Percentiles rank a stretch among this genome's conserved stretches.
phyloP scores from a whole-genome alignment of 2,797 vertebrate species.

The Scyliorhinus canicula region DNA sequence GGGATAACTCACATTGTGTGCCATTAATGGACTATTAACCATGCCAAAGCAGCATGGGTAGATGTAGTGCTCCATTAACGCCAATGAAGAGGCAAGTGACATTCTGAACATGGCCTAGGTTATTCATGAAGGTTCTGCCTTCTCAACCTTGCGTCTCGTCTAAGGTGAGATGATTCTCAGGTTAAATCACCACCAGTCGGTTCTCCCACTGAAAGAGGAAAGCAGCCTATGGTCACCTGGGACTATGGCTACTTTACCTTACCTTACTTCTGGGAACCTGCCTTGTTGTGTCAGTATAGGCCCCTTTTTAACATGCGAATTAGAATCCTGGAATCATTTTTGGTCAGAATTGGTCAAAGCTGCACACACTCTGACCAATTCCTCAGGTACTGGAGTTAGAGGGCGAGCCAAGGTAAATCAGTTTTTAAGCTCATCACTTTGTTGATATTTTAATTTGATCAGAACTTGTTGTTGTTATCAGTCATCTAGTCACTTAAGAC shows the following conservation, averaged over 20 bases:
- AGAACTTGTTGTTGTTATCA: not conserved
- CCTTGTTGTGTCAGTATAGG: no score
- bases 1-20: not conserved
- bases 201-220: no score
- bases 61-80: not conserved
- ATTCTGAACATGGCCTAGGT: not conserved
- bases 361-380: not conserved
- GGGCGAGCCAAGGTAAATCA: no score
- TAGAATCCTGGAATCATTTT: not conserved
- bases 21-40: no score
- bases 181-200: no score
- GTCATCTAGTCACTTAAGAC: not conserved
- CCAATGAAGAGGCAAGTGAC: not conserved
- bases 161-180: no score
- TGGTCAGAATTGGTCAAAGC: not conserved
- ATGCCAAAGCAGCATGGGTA: not conserved
- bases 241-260: no score
- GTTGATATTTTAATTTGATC: not conserved
- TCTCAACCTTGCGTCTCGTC: no score
- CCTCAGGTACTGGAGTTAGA: no score
- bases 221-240: no score
- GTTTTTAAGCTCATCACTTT: not conserved
- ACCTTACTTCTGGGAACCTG: not conserved
- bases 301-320: not conserved
- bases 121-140: no score